These are phyloP conservation scores for Caenorhabditis sp. DNA, from an alignment of 2,888 invertebrate genomes.

Conservation along the genomic window DNA sequence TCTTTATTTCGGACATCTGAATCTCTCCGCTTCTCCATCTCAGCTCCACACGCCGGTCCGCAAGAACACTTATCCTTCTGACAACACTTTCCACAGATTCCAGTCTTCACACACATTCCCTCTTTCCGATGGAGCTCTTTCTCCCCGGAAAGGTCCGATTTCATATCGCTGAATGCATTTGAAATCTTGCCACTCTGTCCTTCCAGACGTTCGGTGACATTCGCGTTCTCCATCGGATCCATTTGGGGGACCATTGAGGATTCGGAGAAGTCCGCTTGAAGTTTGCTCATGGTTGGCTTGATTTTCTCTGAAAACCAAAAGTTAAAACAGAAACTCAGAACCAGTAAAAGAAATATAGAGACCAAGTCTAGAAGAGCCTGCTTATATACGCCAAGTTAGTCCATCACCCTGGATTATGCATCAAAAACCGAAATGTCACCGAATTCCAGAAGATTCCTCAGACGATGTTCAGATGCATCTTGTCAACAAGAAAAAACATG, in stretches of 20 bases:
- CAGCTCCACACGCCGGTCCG: background rate
- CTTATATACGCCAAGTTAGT: too few relatives aligned
- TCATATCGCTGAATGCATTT: conserved; percentile 4
- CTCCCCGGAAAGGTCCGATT: background rate
- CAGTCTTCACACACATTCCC: conserved; percentile 7
- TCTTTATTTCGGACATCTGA: background rate
- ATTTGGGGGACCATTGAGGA: background rate
- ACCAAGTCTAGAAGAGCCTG: too few relatives aligned
- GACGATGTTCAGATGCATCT: too few relatives aligned
- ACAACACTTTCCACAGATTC: conserved; percentile 5
- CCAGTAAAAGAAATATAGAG: too few relatives aligned
- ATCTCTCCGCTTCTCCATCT: background rate
- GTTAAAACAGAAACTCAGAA: too few relatives aligned
- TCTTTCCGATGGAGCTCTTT: background rate
- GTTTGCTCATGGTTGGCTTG: background rate
- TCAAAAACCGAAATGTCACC: too few relatives aligned
- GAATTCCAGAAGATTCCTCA: too few relatives aligned
- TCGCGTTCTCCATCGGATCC: conserved; percentile 10
- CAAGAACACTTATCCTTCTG: background rate
- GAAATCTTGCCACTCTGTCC: conserved; percentile 1
- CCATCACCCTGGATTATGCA: too few relatives aligned
- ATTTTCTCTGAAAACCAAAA: background rate
- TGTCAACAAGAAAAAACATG: too few relatives aligned
- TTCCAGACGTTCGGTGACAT: background rate
- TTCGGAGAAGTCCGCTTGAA: background rate